Evolutionary conservation across 2,888 invertebrate genomes (phyloP), one percentile per base, ranked within the genome.

Genomic region (Thecocarcelia acutangulata): DNA sequence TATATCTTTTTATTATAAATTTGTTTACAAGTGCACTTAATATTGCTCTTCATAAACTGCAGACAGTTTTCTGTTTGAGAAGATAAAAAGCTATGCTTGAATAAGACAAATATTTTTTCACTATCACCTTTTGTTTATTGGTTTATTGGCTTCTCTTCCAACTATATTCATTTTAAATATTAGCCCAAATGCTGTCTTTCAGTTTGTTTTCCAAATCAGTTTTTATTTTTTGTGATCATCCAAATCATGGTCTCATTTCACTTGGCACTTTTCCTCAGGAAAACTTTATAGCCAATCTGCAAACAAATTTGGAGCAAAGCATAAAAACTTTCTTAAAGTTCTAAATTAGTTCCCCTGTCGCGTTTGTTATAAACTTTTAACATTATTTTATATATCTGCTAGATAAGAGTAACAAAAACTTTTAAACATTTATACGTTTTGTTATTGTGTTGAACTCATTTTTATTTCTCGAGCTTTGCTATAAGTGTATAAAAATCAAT

Each of bases 271-370:
- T 70, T 40, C 50, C 69, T n/a, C 44, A 75, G 54, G 19, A 63
- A 73, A 73, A 63, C 21, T 74, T 64, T 74, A 24, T 56, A 61
- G 15, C 63, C 56, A 72, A 72, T 50, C 64, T 58, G 48, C 70
- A 52, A 75, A 52, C 70, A 70, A 73, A 52, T 73, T 73, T 80
- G 72, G 21, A 68, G 37, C 21, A 61, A 72, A 68, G 54, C 48
- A 72, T 54, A 56, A 76, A 50, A 73, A 76, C 76, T 81, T 81
- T 72, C 56, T 56, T 63, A 59, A 72, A 81, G 72, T 76, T 76
- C 76, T 73, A 72, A 81, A 81, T 81, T 76, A 76, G 80, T 73
- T 81, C 76, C 80, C 76, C 54, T 73, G 80, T 76, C 80, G 80
- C 80, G 75, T 80, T 80, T 75, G 75, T 66, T 81, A 9, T 17